These are phyloP conservation scores for Parapsyche elsis DNA, from an alignment of 1,140 invertebrate species.

Conservation along the genomic window DNA sequence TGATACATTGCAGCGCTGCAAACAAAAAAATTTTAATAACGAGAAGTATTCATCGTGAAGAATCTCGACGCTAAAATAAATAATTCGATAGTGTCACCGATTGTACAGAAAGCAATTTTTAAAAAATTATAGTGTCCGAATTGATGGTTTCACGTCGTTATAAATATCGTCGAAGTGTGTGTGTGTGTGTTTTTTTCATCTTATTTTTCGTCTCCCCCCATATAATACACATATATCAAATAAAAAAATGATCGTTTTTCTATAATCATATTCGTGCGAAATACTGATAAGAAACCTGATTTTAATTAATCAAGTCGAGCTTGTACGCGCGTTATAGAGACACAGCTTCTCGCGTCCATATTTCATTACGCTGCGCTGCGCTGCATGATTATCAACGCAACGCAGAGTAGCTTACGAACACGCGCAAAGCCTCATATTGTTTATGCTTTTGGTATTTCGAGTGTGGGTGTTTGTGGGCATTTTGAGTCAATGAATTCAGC, in stretches of 20 bases:
- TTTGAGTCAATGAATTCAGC: constrained; percentile 36
- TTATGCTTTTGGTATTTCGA: constrained; percentile 38
- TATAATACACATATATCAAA: neutral
- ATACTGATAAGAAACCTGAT: constrained; percentile 42
- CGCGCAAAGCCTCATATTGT: constrained; percentile 32
- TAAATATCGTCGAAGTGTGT: constrained; percentile 3
- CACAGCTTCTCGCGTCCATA: constrained; percentile 4
- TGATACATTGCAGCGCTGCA: neutral
- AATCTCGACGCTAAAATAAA: constrained; percentile 9
- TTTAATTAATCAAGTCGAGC: constrained; percentile 41
- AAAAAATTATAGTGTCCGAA: neutral
- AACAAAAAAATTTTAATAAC: neutral
- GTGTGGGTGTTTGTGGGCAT: constrained; percentile 24
- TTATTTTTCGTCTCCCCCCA: neutral
- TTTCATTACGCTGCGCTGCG: constrained; percentile 15
- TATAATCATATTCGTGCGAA: constrained; percentile 27
- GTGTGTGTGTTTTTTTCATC: constrained; percentile 4
- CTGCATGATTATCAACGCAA: constrained; percentile 32
- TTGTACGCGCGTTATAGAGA: neutral
- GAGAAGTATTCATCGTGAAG: neutral
- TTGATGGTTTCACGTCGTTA: constrained; percentile 20
- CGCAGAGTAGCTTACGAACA: neutral
- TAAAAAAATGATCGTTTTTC: constrained; percentile 27
- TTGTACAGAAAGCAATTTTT: constrained; percentile 20
- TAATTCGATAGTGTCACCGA: constrained; percentile 33